Evolutionary conservation across 2,797 vertebrate species (phyloP), one percentile per base, ranked within the genome.

Genomic region (Poecile montanus): DNA sequence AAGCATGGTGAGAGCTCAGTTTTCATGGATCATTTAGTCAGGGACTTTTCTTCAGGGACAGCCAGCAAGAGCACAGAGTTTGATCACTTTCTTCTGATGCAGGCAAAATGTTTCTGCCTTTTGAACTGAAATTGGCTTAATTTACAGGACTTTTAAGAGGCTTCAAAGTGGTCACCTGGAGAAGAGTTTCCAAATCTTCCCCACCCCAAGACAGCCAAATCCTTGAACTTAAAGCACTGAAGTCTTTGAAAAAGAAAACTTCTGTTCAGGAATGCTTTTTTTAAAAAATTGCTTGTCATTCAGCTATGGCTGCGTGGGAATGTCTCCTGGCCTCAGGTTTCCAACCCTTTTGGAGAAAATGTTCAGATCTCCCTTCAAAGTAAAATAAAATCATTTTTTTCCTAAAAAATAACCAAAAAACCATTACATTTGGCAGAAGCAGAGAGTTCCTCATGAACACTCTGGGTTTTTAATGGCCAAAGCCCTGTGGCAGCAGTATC

Each of bases 21-120:
- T 92, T 91, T 81, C 85, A 86, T 22, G 89, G 85, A 82, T 94
- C 76, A 76, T 96, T 96, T 84, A 93, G 38, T n/a, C 73, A 65
- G 85, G 56, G 65, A 78, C 78, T 93, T 91, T 78, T 83, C 91
- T 91, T 65, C 44, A 87, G 92, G 68, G 92, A 81, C 76, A 93
- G 36, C n/a, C 87, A 92, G 85, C 73, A 82, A 88, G 76, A 89
- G 38, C 36, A 60, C 17, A 45, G 29, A 85, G 76, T 86, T 93
- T 75, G 68, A 84, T 84, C 61, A 50, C 61, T 92, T 83, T 88
- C 38, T 89, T 73, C 73, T 90, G 38, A 63, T 84, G 77, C 11
- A 56, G 62, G 86, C 56, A 74, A 78, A 72, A 42, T 58, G 80
- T 62, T 84, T 65, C 32, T 57, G 71, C 42, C 60, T 53, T 79